Evolutionary conservation across 2,888 invertebrate species (phyloP).

Genomic region (Zeuzera pyrina): DNA sequence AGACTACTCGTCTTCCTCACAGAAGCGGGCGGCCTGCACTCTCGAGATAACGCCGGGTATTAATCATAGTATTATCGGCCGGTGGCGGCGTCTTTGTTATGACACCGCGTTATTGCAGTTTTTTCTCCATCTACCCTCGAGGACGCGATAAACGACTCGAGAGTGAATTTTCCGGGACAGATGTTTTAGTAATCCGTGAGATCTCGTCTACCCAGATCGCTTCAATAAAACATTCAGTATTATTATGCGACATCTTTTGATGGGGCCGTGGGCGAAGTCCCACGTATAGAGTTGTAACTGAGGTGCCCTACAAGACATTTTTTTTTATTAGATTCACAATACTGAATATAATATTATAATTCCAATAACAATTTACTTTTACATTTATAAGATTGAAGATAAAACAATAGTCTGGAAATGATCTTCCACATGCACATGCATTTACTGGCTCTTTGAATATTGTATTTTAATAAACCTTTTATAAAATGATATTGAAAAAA

Average conservation of each 20-base stretch:
- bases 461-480: too few species aligned
- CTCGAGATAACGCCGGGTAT: constrained; percentile 69
- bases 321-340: neutral
- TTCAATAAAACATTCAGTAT: constrained; percentile 56
- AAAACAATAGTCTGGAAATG: too few species aligned
- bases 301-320: neutral
- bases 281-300: neutral
- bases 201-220: constrained; percentile 8
- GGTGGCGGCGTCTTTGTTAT: constrained; percentile 67
- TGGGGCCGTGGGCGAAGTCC: constrained; percentile 12
- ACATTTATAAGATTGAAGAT: too few species aligned
- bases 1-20: constrained; percentile 21
- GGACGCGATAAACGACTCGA: constrained; percentile 52
- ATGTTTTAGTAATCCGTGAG: constrained; percentile 61
- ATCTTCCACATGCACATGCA: too few species aligned
- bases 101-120: constrained; percentile 71
- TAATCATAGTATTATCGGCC: constrained; percentile 72
- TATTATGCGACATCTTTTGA: too few species aligned
- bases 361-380: too few species aligned
- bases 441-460: too few species aligned
- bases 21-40: constrained; percentile 59
- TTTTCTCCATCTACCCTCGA: constrained; percentile 66
- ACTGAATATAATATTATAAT: too few species aligned
- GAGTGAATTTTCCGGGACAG: constrained; percentile 72
- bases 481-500: too few species aligned